phyloP scores from a whole-genome alignment of 1,140 invertebrate genomes.

The Lepidurus apus region DNA sequence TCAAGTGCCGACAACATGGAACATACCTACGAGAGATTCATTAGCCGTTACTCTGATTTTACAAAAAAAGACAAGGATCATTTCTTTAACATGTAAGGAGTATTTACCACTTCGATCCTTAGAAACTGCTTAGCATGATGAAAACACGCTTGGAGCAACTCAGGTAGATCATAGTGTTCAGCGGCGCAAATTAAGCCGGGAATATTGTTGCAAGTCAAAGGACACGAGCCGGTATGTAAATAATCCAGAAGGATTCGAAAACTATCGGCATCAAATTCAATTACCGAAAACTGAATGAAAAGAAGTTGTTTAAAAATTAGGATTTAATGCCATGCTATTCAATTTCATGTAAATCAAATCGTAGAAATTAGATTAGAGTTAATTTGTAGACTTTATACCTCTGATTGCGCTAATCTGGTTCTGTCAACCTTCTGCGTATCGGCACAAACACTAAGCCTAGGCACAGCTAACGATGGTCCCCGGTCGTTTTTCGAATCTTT shows the following conservation, averaged over 20 bases:
- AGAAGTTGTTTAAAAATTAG: conserved; percentile 4
- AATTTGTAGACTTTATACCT: conserved; percentile 52
- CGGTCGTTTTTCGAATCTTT: conserved; percentile 36
- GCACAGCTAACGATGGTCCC: conserved; percentile 58
- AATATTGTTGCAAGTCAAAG: conserved; percentile 82
- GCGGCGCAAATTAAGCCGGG: conserved; percentile 88
- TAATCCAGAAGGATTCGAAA: conserved; percentile 86
- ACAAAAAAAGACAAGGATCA: neutral
- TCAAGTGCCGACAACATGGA: conserved; percentile 86
- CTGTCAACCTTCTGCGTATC: conserved; percentile 89
- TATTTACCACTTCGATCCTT: conserved; percentile 73
- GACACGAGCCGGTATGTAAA: conserved; percentile 84
- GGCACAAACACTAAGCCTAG: conserved; percentile 81
- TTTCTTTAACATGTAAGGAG: neutral
- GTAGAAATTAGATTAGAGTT: neutral
- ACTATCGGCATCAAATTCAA: conserved; percentile 90
- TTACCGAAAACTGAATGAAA: conserved; percentile 75
- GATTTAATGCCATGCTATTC: neutral
- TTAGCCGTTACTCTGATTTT: neutral
- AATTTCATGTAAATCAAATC: neutral
- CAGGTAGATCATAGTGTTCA: conserved; percentile 88
- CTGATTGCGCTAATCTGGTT: conserved; percentile 82
- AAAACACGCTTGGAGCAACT: conserved; percentile 87
- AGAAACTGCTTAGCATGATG: conserved; percentile 91
- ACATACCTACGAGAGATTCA: conserved; percentile 60